Percentiles rank a stretch among this genome's conserved stretches.
Evolutionary conservation across 64 coral and sea anemone genomes (phyloP).

Genomic region (Montipora foliosa): DNA sequence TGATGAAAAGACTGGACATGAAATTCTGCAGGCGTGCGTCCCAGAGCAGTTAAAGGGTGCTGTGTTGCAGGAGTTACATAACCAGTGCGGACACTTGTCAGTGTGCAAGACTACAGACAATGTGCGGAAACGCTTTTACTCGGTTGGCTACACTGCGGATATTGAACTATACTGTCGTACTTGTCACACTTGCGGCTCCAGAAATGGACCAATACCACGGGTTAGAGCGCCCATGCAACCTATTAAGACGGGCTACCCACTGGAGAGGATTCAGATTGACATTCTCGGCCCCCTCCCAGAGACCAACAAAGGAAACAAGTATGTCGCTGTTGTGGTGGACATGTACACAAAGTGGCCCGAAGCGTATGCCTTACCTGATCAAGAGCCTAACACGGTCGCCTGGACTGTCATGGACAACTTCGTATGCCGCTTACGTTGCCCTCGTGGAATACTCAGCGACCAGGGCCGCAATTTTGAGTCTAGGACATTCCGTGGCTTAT

Average conservation of each 20-base stretch:
- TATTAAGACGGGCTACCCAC: slow-evolving; percentile 51
- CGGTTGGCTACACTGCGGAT: background rate
- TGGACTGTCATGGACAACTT: background rate
- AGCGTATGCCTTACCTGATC: slow-evolving; percentile 44
- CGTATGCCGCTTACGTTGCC: slow-evolving; percentile 19
- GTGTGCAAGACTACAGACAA: slow-evolving; percentile 39
- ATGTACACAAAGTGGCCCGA: slow-evolving; percentile 71
- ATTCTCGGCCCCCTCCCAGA: slow-evolving; percentile 35
- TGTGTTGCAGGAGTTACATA: slow-evolving; percentile 53
- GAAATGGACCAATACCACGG: slow-evolving; percentile 6
- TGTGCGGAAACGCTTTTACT: slow-evolving; percentile 71
- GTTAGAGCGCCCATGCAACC: slow-evolving; percentile 41
- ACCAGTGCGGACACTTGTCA: slow-evolving; percentile 50
- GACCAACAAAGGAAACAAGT: slow-evolving; percentile 52
- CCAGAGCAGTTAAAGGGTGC: slow-evolving; percentile 19
- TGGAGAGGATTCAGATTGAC: slow-evolving; percentile 36
- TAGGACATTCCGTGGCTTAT: slow-evolving; percentile 27
- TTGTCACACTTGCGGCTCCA: slow-evolving; percentile 58
- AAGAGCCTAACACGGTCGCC: slow-evolving; percentile 12
- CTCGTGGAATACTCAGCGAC: slow-evolving; percentile 6
- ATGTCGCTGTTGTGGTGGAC: slow-evolving; percentile 59
- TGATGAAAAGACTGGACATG: background rate
- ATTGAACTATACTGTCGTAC: slow-evolving; percentile 55
- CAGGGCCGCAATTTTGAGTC: slow-evolving; percentile 62
- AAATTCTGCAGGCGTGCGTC: slow-evolving; percentile 5